These are phyloP conservation scores for Cerastis leucographa DNA, from an alignment of 2,888 invertebrate genomes.

Conservation along the genomic window DNA sequence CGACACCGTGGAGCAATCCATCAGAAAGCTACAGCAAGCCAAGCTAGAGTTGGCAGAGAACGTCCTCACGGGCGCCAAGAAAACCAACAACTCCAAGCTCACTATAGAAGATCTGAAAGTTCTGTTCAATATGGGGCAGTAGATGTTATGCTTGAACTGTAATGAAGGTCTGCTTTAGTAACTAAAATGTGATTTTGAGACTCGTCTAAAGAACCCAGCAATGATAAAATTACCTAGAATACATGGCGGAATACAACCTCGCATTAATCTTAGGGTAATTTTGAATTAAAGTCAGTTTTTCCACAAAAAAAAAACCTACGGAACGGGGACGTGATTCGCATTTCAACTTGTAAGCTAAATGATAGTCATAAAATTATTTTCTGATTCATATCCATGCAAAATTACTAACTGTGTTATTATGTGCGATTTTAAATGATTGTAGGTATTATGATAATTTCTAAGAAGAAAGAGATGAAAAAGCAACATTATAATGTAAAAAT, in stretches of 20 bases:
- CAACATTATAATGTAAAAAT: background rate
- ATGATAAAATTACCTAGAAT: background rate
- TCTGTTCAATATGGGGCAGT: slow-evolving; percentile 91
- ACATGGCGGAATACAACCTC: background rate
- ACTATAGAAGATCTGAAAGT: slow-evolving; percentile 94
- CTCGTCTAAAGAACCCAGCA: background rate
- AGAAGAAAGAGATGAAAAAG: background rate
- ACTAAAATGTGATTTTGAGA: background rate
- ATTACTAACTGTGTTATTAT: slow-evolving; percentile 7
- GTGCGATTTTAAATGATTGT: slow-evolving; percentile 28
- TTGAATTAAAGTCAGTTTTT: background rate
- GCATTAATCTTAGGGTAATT: background rate
- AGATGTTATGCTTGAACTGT: background rate
- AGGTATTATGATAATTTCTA: background rate
- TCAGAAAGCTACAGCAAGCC: slow-evolving; percentile 94
- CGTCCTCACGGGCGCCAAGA: slow-evolving; percentile 93
- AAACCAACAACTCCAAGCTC: slow-evolving; percentile 92
- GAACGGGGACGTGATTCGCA: background rate
- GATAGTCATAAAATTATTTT: background rate
- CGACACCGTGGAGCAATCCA: slow-evolving; percentile 97
- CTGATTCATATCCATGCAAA: background rate
- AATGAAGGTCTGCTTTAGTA: background rate
- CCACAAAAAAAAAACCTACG: background rate
- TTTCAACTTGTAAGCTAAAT: background rate
- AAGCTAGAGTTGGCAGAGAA: slow-evolving; percentile 95